phyloP scores from a whole-genome alignment of 2,888 invertebrate genomes.

The Lordiphosa fenestrarum region DNA sequence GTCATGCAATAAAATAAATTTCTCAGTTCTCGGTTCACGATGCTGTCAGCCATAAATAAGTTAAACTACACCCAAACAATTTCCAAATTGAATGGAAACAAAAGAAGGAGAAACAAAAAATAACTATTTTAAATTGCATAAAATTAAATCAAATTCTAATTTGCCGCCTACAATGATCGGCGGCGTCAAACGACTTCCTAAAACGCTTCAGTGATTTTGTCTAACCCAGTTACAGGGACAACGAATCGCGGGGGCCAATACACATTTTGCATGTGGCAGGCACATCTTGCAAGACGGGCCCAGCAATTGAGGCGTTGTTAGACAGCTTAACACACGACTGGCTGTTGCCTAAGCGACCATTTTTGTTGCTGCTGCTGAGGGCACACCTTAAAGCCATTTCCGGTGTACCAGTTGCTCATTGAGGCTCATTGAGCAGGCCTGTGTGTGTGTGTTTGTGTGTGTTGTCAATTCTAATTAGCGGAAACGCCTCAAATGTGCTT shows the following conservation, averaged over 20 bases:
- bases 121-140: conserved; percentile 61
- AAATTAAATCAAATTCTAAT: conserved; percentile 71
- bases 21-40: conserved; percentile 15
- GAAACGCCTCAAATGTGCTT: conserved; percentile 65
- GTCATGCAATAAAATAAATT: conserved; percentile 60
- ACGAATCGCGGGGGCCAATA: conserved; percentile 20
- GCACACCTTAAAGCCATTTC: conserved; percentile 78
- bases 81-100: conserved; percentile 43
- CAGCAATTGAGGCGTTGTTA: conserved; percentile 35
- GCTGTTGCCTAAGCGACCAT: conserved; percentile 49
- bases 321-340: conserved; percentile 65
- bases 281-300: conserved; percentile 42
- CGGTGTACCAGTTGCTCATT: conserved; percentile 78
- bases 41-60: conserved; percentile 63
- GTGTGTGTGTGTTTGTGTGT: conserved; percentile 23
- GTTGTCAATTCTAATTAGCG: conserved; percentile 77
- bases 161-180: conserved; percentile 56
- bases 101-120: conserved; percentile 26
- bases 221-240: conserved; percentile 54
- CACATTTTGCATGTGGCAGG: conserved; percentile 53
- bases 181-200: conserved; percentile 50
- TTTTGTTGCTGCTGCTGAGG: conserved; percentile 49
- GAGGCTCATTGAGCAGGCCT: conserved; percentile 61
- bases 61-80: conserved; percentile 55
- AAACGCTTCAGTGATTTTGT: conserved; percentile 70